Conservation (phyloP, 2,888 invertebrate genomes). For the Noctua janthe region DNA sequence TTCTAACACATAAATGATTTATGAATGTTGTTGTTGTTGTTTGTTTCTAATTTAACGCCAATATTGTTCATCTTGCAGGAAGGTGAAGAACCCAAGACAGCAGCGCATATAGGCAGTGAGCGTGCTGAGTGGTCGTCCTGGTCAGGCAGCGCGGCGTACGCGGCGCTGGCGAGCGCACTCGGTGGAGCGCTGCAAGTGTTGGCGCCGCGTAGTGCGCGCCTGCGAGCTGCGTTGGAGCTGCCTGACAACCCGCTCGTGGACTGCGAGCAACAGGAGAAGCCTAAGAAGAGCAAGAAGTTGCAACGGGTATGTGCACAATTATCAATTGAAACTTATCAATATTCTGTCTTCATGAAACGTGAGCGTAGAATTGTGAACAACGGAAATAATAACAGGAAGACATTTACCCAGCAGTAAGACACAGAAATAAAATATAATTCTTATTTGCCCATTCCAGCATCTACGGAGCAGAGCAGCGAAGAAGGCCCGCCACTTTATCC, state of each 20-base stretch:
- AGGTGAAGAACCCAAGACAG: slow-evolving; percentile 75
- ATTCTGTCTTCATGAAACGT: background rate
- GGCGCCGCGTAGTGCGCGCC: slow-evolving; percentile 91
- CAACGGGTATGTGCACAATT: slow-evolving; percentile 90
- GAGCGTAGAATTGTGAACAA: background rate
- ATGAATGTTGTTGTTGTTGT: no score
- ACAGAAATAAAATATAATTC: background rate
- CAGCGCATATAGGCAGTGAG: slow-evolving; percentile 92
- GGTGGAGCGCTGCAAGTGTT: slow-evolving; percentile 91
- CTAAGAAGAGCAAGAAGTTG: slow-evolving; percentile 90
- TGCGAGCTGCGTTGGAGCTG: slow-evolving; percentile 93
- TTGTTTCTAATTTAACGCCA: background rate
- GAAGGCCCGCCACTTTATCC: slow-evolving; percentile 96
- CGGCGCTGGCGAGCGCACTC: slow-evolving; percentile 91
- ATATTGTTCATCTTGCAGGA: background rate
- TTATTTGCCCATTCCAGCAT: slow-evolving; percentile 91
- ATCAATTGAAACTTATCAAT: background rate
- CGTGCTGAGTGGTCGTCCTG: slow-evolving; percentile 93
- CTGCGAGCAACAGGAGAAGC: slow-evolving; percentile 77
- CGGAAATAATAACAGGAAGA: background rate
- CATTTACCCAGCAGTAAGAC: background rate
- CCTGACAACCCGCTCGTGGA: slow-evolving; percentile 86
- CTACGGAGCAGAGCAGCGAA: slow-evolving; percentile 96
- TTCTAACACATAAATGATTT: background rate
- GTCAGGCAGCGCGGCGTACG: slow-evolving; percentile 93